These are phyloP conservation scores for Vanessa tameamea DNA, from an alignment of 1,140 invertebrate genomes.

Conservation along the genomic window DNA sequence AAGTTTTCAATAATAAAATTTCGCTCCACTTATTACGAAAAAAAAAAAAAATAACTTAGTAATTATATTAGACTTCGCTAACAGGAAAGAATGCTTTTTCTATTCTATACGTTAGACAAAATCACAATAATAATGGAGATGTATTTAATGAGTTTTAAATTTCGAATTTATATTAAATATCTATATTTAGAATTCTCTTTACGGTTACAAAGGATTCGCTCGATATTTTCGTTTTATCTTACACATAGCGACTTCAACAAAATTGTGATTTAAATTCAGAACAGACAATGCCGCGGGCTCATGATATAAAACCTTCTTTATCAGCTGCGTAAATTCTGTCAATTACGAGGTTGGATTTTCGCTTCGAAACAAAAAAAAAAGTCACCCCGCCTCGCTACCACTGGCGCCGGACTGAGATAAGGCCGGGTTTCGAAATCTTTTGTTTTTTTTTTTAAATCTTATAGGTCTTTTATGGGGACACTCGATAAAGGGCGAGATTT, in stretches of 20 bases:
- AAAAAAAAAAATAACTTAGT: no score
- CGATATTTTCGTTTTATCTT: background rate
- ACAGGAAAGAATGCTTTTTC: no score
- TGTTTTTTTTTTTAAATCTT: conserved; percentile 60
- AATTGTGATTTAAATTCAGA: conserved; percentile 9
- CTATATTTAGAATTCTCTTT: background rate
- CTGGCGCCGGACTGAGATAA: conserved; percentile 66
- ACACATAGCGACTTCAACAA: background rate
- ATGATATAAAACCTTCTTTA: conserved; percentile 50
- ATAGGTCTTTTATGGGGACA: conserved; percentile 69
- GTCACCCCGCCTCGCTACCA: conserved; percentile 51
- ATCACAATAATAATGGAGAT: no score
- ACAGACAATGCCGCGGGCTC: conserved; percentile 8
- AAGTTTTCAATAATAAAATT: no score
- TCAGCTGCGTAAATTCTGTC: conserved; percentile 70
- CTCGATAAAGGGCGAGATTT: conserved; percentile 52
- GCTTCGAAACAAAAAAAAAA: conserved; percentile 51
- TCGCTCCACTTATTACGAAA: no score
- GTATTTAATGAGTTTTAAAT: no score
- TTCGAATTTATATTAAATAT: no score
- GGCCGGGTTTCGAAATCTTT: conserved; percentile 52
- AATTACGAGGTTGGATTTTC: conserved; percentile 65
- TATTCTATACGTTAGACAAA: no score
- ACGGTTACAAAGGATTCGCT: background rate
- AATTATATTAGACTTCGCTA: no score